A percentile compares a stretch with the other conserved stretches of the same genome.
Evolutionary conservation across 1,140 invertebrate species (phyloP).

Genomic region (Eriocheir sinensis): DNA sequence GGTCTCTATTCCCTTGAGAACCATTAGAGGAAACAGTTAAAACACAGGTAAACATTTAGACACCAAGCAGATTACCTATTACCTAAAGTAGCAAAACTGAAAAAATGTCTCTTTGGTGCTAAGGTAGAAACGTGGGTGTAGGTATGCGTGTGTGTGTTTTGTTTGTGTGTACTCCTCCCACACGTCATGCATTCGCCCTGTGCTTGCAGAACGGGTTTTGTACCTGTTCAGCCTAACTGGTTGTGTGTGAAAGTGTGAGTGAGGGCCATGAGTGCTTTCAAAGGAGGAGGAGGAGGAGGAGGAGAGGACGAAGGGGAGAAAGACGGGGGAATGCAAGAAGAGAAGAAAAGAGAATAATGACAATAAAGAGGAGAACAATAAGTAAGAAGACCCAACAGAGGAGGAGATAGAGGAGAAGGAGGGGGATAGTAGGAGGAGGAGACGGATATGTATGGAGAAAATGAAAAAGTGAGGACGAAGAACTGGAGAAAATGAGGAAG

Average conservation of each 20-base stretch:
- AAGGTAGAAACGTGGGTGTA: background rate
- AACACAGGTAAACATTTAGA: too few relatives aligned
- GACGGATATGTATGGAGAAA: background rate
- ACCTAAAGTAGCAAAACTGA: background rate
- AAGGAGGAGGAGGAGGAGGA: background rate
- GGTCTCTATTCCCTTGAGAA: background rate
- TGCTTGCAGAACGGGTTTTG: background rate
- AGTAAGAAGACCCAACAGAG: background rate
- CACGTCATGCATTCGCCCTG: background rate
- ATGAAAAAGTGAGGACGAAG: background rate
- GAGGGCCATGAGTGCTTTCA: background rate
- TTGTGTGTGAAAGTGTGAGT: background rate
- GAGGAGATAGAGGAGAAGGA: background rate
- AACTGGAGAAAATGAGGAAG: too few relatives aligned
- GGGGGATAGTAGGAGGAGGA: background rate
- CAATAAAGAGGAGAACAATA: background rate
- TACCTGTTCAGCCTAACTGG: background rate
- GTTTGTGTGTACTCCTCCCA: background rate
- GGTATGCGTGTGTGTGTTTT: background rate
- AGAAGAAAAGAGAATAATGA: background rate
- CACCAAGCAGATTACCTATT: background rate
- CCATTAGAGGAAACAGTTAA: too few relatives aligned
- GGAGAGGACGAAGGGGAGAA: too few relatives aligned
- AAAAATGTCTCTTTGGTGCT: background rate
- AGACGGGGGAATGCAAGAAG: too few relatives aligned